Percentiles rank a stretch among this genome's conserved stretches.
phyloP scores from a whole-genome alignment of 2,888 invertebrate genomes.

The Agriopis aurantiaria region DNA sequence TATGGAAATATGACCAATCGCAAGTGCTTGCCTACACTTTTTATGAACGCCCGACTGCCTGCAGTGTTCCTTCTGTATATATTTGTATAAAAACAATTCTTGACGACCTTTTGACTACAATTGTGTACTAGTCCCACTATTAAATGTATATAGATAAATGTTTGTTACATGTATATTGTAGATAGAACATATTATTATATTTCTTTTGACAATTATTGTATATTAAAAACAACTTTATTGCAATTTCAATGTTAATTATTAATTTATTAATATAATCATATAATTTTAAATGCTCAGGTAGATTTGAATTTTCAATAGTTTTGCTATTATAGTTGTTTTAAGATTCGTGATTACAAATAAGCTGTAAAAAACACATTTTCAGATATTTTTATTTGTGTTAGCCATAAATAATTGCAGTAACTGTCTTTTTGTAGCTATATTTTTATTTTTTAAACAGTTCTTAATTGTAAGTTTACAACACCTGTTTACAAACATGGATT shows the following conservation, averaged over 20 bases:
- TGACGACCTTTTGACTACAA: conserved; percentile 75
- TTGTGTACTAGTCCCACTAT: conserved; percentile 84
- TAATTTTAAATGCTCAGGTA: conserved; percentile 77
- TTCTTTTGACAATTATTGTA: conserved; percentile 83
- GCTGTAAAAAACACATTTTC: conserved; percentile 65
- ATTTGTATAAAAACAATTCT: conserved; percentile 72
- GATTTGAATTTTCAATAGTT: conserved; percentile 64
- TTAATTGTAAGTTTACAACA: conserved; percentile 82
- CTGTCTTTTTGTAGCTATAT: conserved; percentile 80
- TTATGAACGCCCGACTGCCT: conserved; percentile 57
- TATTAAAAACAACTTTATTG: conserved; percentile 77
- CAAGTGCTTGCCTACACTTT: conserved; percentile 27
- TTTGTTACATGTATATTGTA: conserved; percentile 87
- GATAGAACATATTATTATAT: conserved; percentile 82
- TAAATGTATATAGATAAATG: conserved; percentile 85
- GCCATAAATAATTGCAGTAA: conserved; percentile 66
- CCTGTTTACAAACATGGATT: conserved; percentile 83
- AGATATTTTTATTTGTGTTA: conserved; percentile 68
- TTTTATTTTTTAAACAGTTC: conserved; percentile 82
- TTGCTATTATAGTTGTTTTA: conserved; percentile 61
- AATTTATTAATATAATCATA: conserved; percentile 74
- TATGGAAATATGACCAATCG: conserved; percentile 13
- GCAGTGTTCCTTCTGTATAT: conserved; percentile 72
- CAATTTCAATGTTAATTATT: conserved; percentile 72
- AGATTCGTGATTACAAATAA: conserved; percentile 54